A percentile compares a stretch with the other conserved stretches of the same genome.
Evolutionary conservation across 2,797 vertebrate genomes (phyloP).

Genomic region (Ambastaia sidthimunki): DNA sequence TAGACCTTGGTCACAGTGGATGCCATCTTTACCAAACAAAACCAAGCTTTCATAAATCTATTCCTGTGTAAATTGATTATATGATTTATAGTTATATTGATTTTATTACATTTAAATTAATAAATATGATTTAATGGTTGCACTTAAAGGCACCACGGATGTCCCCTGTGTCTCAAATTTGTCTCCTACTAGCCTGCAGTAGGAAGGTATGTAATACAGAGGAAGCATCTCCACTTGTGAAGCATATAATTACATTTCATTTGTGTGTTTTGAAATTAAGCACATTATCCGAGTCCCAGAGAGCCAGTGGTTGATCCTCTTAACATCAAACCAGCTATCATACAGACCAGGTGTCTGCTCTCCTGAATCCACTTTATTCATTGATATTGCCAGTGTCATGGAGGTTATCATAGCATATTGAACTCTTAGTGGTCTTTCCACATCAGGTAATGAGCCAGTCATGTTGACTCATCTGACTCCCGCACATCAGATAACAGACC

Average conservation of each 20-base stretch:
- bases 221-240: too few species aligned
- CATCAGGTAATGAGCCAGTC: constrained; percentile 3
- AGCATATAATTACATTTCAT: too few species aligned
- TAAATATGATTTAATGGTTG: too few species aligned
- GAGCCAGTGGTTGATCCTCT: constrained; percentile 72
- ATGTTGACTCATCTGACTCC: neutral
- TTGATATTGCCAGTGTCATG: neutral
- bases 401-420: constrained; percentile 36
- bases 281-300: constrained; percentile 73
- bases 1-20: neutral
- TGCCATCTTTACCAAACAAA: neutral
- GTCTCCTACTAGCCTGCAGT: too few species aligned
- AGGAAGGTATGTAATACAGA: too few species aligned
- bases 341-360: constrained; percentile 24
- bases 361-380: constrained; percentile 4
- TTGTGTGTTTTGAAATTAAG: constrained; percentile 67
- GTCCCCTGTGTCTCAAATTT: too few species aligned
- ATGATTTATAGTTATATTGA: too few species aligned
- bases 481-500: neutral
- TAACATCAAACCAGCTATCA: constrained; percentile 63
- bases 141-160: too few species aligned
- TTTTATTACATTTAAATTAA: too few species aligned
- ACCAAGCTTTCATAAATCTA: too few species aligned
- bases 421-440: neutral
- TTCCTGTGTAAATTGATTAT: too few species aligned